These are phyloP conservation scores for Nansenia antarctica DNA, from an alignment of 2,113 vertebrate species.

Conservation along the genomic window DNA sequence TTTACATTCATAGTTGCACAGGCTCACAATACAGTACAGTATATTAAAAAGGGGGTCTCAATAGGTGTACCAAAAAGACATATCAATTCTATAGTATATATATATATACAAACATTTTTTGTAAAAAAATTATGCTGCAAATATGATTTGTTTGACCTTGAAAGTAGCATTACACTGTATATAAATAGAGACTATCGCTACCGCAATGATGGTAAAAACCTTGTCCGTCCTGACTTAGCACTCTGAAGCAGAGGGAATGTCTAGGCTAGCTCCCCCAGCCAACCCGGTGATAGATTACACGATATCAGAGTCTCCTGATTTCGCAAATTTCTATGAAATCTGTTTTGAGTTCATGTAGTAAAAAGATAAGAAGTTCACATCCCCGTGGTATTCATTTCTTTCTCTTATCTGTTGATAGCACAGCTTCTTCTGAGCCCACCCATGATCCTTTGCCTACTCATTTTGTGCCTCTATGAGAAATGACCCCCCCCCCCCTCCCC, in stretches of 20 bases:
- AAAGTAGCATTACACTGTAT: conserved; percentile 24
- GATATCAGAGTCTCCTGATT: conserved; percentile 60
- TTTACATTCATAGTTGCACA: conserved; percentile 16
- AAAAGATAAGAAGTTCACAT: conserved; percentile 61
- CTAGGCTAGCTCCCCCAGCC: conserved; percentile 41
- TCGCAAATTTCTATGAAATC: conserved; percentile 73
- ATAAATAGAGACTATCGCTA: conserved; percentile 6
- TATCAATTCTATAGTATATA: too few relatives aligned
- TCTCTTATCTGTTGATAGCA: conserved; percentile 72
- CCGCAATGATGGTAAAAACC: conserved; percentile 13
- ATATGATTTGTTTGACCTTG: conserved; percentile 47
- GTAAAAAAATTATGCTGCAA: not conserved
- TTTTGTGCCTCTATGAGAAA: conserved; percentile 35
- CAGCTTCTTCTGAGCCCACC: conserved; percentile 23
- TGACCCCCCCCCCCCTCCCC: conserved; percentile 11
- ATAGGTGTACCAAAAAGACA: too few relatives aligned
- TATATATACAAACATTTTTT: too few relatives aligned
- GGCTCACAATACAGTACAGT: not conserved
- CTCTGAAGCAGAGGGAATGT: conserved; percentile 52
- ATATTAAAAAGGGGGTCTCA: too few relatives aligned
- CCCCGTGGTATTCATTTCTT: conserved; percentile 72
- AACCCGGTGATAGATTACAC: conserved; percentile 51
- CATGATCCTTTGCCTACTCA: conserved; percentile 41
- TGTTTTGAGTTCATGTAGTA: conserved; percentile 59
- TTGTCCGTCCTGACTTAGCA: conserved; percentile 51